A percentile compares a stretch with the other conserved stretches of the same genome.
These are phyloP conservation scores for Euplexia lucipara DNA, from an alignment of 2,888 invertebrate genomes.

Conservation along the genomic window DNA sequence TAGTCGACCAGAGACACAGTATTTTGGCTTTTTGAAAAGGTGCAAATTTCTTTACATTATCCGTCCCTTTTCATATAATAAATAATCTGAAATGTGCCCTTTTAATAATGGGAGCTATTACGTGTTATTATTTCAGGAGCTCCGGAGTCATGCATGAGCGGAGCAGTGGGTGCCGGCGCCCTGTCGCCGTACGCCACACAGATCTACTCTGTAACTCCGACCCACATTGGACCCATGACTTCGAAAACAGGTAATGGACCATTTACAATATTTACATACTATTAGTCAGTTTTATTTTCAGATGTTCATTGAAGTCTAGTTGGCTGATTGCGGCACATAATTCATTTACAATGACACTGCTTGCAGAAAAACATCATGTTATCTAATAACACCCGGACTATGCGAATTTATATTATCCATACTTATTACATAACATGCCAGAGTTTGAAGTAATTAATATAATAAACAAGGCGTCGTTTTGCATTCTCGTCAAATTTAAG, in stretches of 20 bases:
- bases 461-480: too few relatives aligned
- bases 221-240: constrained; percentile 90
- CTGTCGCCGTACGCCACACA: constrained; percentile 88
- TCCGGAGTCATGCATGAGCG: constrained; percentile 72
- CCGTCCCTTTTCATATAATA: too few relatives aligned
- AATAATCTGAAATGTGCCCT: background rate
- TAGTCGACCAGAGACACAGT: background rate
- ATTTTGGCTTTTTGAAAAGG: background rate
- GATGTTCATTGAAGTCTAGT: background rate
- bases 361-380: too few relatives aligned
- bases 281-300: background rate
- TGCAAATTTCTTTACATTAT: too few relatives aligned
- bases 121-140: constrained; percentile 58
- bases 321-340: background rate
- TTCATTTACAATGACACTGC: background rate
- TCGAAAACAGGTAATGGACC: constrained; percentile 66
- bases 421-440: too few relatives aligned
- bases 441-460: too few relatives aligned
- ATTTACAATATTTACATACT: background rate
- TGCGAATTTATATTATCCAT: too few relatives aligned
- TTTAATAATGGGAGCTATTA: constrained; percentile 2
- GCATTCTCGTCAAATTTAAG: too few relatives aligned
- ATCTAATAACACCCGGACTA: too few relatives aligned
- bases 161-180: constrained; percentile 58
- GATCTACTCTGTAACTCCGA: constrained; percentile 92